Evolutionary conservation across 2,113 vertebrate species (phyloP).

Genomic region (Odobenus rosmarus): DNA sequence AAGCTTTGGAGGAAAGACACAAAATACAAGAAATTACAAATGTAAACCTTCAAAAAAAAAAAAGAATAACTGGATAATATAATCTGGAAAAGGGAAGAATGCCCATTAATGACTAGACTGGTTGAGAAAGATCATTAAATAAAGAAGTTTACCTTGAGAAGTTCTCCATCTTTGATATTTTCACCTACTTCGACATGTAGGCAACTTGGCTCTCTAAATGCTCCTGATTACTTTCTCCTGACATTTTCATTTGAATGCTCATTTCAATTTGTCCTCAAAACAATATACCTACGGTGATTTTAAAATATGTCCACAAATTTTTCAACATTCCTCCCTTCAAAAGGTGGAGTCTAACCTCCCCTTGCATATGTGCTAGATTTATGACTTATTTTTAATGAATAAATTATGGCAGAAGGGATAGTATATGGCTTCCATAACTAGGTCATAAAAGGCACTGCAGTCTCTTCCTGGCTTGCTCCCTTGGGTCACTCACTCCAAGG

Average conservation of each 20-base stretch:
- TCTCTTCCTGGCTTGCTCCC: background rate
- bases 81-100: background rate
- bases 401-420: background rate
- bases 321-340: background rate
- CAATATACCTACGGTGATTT: background rate
- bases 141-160: background rate
- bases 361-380: background rate
- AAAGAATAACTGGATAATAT: background rate
- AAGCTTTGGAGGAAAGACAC: background rate
- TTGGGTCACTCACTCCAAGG: background rate
- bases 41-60: background rate
- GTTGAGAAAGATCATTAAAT: background rate
- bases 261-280: background rate
- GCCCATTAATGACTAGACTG: background rate
- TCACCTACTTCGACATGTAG: background rate
- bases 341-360: background rate
- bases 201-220: background rate
- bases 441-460: background rate
- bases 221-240: background rate
- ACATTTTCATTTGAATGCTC: background rate
- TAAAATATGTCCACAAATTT: background rate
- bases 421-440: background rate
- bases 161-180: background rate
- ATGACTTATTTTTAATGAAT: background rate
- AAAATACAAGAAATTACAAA: background rate